Evolutionary conservation across 2,888 invertebrate genomes (phyloP).

Genomic region (Paralinhomoeus sp.): DNA sequence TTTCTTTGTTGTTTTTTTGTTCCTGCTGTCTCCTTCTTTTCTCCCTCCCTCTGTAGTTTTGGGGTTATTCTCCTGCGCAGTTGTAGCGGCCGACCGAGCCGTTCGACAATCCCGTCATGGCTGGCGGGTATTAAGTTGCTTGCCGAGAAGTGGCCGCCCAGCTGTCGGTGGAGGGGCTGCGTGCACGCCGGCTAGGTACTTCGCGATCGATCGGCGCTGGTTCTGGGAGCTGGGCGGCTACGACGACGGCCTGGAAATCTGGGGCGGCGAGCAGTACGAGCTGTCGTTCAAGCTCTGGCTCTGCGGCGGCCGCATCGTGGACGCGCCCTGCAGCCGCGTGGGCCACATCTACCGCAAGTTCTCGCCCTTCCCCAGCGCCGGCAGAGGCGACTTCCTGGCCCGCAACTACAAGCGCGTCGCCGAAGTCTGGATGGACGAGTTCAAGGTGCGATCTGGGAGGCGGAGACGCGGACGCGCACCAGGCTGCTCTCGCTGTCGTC

Average conservation of each 20-base stretch:
- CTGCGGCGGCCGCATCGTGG: conserved; percentile 72
- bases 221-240: conserved; percentile 87
- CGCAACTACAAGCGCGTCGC: conserved; percentile 74
- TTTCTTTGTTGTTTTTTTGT: too few relatives aligned
- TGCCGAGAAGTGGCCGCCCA: too few relatives aligned
- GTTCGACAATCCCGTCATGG: conserved; percentile 77
- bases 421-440: conserved; percentile 94
- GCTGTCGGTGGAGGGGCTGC: too few relatives aligned
- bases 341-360: conserved; percentile 42
- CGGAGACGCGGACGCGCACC: not conserved
- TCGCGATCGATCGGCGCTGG: conserved; percentile 62
- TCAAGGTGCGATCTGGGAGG: conserved; percentile 32
- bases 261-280: conserved; percentile 92
- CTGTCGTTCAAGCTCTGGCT: conserved; percentile 85
- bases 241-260: conserved; percentile 60
- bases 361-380: conserved; percentile 59
- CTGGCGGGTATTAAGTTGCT: conserved; percentile 42
- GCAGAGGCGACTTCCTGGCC: conserved; percentile 62
- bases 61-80: too few relatives aligned
- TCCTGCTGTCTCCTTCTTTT: too few relatives aligned
- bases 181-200: too few relatives aligned
- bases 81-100: conserved; percentile 55
- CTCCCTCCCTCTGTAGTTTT: too few relatives aligned
- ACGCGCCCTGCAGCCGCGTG: conserved; percentile 73
- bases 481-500: not conserved